A percentile compares a stretch with the other conserved stretches of the same genome.
These are phyloP conservation scores for Diploptera punctata DNA, from an alignment of 2,888 invertebrate genomes.

Conservation along the genomic window DNA sequence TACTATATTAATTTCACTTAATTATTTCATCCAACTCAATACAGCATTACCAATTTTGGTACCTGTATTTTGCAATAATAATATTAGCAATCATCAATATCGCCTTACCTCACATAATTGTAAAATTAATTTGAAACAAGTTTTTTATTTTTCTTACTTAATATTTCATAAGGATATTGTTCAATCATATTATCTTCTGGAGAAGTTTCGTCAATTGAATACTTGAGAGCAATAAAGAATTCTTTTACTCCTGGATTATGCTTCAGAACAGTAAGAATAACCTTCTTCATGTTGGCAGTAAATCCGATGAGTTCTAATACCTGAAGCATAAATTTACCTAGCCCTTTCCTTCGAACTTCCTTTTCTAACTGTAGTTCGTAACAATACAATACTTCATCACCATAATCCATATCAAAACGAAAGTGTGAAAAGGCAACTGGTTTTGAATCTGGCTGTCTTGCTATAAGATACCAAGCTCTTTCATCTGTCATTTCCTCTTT, in stretches of 20 bases:
- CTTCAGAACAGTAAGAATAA: constrained; percentile 83
- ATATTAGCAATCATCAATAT: too few relatives aligned
- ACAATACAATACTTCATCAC: constrained; percentile 78
- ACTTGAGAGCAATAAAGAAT: constrained; percentile 80
- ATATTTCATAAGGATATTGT: constrained; percentile 65
- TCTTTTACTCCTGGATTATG: constrained; percentile 73
- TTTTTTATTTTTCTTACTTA: constrained; percentile 62
- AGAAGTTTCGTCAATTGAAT: constrained; percentile 69
- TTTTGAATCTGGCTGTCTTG: constrained; percentile 55
- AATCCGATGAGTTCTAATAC: constrained; percentile 74
- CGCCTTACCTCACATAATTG: not conserved
- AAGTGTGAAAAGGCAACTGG: constrained; percentile 81
- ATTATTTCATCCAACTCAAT: too few relatives aligned
- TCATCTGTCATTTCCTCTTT: constrained; percentile 75
- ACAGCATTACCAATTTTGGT: too few relatives aligned
- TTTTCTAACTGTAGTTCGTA: constrained; percentile 88
- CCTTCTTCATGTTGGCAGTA: constrained; percentile 77
- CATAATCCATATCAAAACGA: constrained; percentile 83
- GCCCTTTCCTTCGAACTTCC: constrained; percentile 73
- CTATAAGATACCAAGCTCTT: constrained; percentile 76
- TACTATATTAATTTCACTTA: too few relatives aligned
- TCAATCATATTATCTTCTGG: constrained; percentile 66
- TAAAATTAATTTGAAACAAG: constrained; percentile 41
- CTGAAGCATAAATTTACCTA: constrained; percentile 83
- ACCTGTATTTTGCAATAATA: too few relatives aligned